These are phyloP conservation scores for Schizotus pectinicornis DNA, from an alignment of 2,888 invertebrate species.

Conservation along the genomic window DNA sequence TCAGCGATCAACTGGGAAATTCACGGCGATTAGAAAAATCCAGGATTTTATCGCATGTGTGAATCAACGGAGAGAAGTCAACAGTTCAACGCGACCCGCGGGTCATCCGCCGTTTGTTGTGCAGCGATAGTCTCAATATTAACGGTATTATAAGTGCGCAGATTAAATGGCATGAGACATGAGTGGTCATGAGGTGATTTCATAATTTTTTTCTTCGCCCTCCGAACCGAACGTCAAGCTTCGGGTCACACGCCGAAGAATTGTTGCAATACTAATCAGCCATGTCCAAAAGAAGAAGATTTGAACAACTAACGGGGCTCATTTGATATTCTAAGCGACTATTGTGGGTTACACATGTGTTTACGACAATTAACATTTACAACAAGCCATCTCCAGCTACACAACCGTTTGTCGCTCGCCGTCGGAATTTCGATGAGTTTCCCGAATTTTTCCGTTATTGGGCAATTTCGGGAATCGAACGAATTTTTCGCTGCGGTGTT, in stretches of 20 bases:
- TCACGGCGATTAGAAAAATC: background rate
- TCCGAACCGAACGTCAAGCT: too few species aligned
- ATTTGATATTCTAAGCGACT: conserved; percentile 34
- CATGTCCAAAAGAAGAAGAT: background rate
- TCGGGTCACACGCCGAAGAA: too few species aligned
- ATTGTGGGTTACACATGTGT: conserved; percentile 37
- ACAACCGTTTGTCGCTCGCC: conserved; percentile 18
- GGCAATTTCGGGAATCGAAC: background rate
- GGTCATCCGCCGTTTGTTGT: conserved; percentile 6
- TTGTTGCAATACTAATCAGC: background rate
- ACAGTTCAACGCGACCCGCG: conserved; percentile 5
- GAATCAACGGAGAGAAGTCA: background rate
- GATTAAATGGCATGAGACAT: conserved; percentile 5
- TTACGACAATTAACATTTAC: conserved; percentile 31
- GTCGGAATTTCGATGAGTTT: conserved; percentile 2
- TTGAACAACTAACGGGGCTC: background rate
- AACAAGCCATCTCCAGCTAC: conserved; percentile 20
- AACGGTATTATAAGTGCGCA: conserved; percentile 11
- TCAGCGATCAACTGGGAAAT: background rate
- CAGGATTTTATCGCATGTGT: background rate
- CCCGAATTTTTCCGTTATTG: background rate
- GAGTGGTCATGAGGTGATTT: background rate
- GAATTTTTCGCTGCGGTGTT: too few species aligned
- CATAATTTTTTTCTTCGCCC: too few species aligned
- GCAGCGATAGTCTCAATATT: background rate